Evolutionary conservation across 2,888 invertebrate genomes (phyloP).

Genomic region (Orthosia gothica): DNA sequence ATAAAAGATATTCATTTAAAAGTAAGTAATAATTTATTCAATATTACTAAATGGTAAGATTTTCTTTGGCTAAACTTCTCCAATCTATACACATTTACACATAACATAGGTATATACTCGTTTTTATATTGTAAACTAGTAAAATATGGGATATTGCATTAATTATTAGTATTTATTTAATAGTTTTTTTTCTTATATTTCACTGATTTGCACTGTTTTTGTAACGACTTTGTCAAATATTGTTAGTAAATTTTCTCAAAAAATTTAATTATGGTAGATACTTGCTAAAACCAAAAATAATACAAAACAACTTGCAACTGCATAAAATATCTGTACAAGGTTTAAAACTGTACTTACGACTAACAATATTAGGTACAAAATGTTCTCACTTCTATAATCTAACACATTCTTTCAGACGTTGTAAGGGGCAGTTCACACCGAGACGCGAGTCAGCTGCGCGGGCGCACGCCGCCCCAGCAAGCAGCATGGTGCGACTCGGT

Average conservation of each 20-base stretch:
- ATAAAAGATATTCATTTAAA: constrained; percentile 1
- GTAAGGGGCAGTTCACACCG: too few species aligned
- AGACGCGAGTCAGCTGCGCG: too few species aligned
- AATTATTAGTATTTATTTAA: not conserved
- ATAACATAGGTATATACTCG: constrained; percentile 25
- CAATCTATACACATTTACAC: constrained; percentile 59
- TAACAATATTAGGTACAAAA: not conserved
- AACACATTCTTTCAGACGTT: too few species aligned
- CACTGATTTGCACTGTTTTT: not conserved
- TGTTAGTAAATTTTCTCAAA: not conserved
- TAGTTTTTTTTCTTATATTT: not conserved
- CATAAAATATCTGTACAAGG: constrained; percentile 44
- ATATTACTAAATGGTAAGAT: constrained; percentile 70
- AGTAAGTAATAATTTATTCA: constrained; percentile 58
- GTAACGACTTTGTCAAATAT: not conserved
- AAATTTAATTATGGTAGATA: not conserved
- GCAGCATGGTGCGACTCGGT: too few species aligned
- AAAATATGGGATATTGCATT: not conserved
- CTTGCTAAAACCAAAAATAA: constrained; percentile 8
- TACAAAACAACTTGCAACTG: constrained; percentile 8
- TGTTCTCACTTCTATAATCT: not conserved
- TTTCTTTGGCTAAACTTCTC: constrained; percentile 77
- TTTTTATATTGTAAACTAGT: not conserved
- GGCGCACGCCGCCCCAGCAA: too few species aligned
- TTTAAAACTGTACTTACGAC: constrained; percentile 39